Conservation (phyloP, 2,113 vertebrate genomes). For the Tricholaema leucomelas region DNA sequence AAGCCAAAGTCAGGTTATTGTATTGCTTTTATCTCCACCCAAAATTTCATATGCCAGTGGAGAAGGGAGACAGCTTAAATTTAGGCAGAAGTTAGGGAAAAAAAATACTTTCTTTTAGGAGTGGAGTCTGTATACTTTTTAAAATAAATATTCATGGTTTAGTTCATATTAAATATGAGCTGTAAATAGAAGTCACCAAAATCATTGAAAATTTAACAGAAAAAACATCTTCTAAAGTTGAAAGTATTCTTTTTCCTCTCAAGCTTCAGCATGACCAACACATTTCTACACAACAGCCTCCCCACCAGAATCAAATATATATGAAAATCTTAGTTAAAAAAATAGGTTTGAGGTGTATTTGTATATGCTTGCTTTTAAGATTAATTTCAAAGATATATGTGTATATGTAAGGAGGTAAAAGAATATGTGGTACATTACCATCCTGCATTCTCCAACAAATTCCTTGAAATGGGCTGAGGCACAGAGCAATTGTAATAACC, state of each 20-base stretch:
- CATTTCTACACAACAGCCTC: not conserved
- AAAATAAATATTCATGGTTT: not conserved
- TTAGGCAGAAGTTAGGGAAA: not conserved
- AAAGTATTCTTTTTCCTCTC: not conserved
- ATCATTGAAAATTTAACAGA: not conserved
- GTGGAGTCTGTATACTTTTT: not conserved
- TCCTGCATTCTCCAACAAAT: constrained; percentile 95
- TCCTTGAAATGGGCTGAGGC: constrained; percentile 89
- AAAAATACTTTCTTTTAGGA: not conserved
- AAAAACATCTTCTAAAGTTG: not conserved
- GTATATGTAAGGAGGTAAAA: not conserved
- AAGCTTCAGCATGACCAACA: not conserved
- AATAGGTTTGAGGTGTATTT: not conserved
- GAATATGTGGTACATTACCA: constrained; percentile 82
- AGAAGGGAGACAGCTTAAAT: not conserved
- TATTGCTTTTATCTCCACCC: not conserved
- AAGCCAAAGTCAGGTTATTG: not conserved
- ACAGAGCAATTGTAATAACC: constrained; percentile 96
- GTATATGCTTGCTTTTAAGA: not conserved
- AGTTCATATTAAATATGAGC: not conserved
- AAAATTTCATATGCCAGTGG: not conserved
- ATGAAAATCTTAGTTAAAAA: not conserved
- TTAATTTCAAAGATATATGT: not conserved
- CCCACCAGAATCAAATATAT: not conserved
- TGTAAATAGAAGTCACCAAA: not conserved